Percentiles rank a stretch among this genome's conserved stretches.
These are phyloP conservation scores for Diogma glabrata DNA, from an alignment of 2,888 invertebrate genomes.

Conservation along the genomic window DNA sequence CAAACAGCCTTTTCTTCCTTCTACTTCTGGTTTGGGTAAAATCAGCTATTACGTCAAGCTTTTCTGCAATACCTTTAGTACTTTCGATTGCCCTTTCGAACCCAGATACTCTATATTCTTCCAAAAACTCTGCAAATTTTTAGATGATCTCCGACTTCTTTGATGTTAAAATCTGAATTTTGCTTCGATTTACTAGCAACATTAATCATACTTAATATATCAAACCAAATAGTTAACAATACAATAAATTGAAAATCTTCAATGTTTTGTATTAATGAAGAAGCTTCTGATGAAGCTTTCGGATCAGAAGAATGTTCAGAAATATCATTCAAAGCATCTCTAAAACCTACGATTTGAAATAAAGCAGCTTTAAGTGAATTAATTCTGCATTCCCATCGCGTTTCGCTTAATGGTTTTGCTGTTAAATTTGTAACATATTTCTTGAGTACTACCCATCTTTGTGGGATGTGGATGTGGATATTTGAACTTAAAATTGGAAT, in stretches of 20 bases:
- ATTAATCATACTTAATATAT: slow-evolving; percentile 9
- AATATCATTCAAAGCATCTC: slow-evolving; percentile 6
- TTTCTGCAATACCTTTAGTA: too few relatives aligned
- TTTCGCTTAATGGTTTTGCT: slow-evolving; percentile 10
- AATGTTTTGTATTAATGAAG: slow-evolving; percentile 6
- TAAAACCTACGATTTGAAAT: slow-evolving; percentile 6
- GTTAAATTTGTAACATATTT: slow-evolving; percentile 6
- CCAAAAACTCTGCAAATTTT: too few relatives aligned
- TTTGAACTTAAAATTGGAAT: too few relatives aligned
- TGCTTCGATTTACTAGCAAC: too few relatives aligned
- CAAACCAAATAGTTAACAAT: slow-evolving; percentile 7
- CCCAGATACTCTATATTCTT: too few relatives aligned
- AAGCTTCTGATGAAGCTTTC: slow-evolving; percentile 8
- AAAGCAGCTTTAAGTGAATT: slow-evolving; percentile 2
- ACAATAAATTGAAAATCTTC: slow-evolving; percentile 8
- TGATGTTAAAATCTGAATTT: too few relatives aligned
- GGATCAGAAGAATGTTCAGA: slow-evolving; percentile 9
- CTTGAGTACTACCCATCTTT: slow-evolving; percentile 3
- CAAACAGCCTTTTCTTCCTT: too few relatives aligned
- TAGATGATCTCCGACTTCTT: too few relatives aligned
- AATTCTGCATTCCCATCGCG: slow-evolving; percentile 6
- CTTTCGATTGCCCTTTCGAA: too few relatives aligned
- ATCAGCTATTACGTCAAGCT: too few relatives aligned
- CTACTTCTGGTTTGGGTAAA: too few relatives aligned
- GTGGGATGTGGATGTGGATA: too few relatives aligned